These are phyloP conservation scores for Galerucella nymphaeae DNA, from an alignment of 2,888 invertebrate species.

Conservation along the genomic window DNA sequence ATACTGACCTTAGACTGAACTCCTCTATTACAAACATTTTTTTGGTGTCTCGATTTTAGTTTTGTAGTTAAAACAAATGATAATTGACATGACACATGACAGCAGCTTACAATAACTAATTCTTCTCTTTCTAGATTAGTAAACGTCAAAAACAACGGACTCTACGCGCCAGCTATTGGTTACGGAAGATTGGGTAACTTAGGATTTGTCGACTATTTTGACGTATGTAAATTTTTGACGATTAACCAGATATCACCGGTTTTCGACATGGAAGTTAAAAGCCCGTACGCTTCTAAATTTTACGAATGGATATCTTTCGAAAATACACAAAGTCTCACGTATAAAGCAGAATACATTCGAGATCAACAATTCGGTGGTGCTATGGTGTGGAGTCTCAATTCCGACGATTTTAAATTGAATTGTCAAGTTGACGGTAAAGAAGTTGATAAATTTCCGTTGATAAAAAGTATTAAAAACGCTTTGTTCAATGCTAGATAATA, in stretches of 20 bases:
- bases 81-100: no score
- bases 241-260: constrained; percentile 68
- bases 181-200: constrained; percentile 73
- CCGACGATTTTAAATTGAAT: constrained; percentile 77
- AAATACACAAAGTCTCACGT: constrained; percentile 74
- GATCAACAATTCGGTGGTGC: constrained; percentile 77
- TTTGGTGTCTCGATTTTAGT: no score
- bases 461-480: constrained; percentile 45
- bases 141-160: constrained; percentile 73
- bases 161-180: constrained; percentile 78
- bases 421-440: constrained; percentile 63
- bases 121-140: constrained; percentile 67
- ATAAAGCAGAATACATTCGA: constrained; percentile 69
- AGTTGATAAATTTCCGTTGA: constrained; percentile 47
- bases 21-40: no score
- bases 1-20: no score
- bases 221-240: constrained; percentile 75
- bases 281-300: constrained; percentile 79
- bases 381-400: constrained; percentile 86
- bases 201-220: constrained; percentile 79
- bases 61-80: no score
- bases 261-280: constrained; percentile 77
- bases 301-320: constrained; percentile 89
- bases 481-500: constrained; percentile 34
- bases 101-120: not conserved